These are phyloP conservation scores for Diadophis punctatus DNA, from an alignment of 2,113 vertebrate species.

Conservation along the genomic window DNA sequence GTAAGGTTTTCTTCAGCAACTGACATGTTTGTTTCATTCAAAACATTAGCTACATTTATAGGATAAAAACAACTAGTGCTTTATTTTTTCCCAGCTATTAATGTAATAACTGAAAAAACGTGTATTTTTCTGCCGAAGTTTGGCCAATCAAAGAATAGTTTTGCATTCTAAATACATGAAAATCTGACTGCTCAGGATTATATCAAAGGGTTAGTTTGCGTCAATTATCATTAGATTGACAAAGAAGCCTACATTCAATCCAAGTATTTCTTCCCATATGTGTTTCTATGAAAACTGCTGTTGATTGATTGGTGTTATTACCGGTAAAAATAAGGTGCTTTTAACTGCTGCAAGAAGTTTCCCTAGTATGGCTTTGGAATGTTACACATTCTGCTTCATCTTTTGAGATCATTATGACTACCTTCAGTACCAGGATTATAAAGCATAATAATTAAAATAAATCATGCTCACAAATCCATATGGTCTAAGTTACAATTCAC, in stretches of 20 bases:
- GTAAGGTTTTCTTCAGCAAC: conserved; percentile 61
- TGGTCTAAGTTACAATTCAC: conserved; percentile 51
- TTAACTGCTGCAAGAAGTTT: conserved; percentile 6
- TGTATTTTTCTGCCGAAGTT: conserved; percentile 57
- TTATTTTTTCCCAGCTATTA: conserved; percentile 52
- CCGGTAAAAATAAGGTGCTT: conserved; percentile 64
- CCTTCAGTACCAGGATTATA: conserved; percentile 46
- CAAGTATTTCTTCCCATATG: not conserved
- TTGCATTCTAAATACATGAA: conserved; percentile 25
- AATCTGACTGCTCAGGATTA: not conserved
- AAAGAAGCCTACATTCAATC: not conserved
- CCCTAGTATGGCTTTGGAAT: conserved; percentile 33
- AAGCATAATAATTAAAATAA: conserved; percentile 59
- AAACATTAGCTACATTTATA: conserved; percentile 68
- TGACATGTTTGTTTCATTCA: conserved; percentile 66
- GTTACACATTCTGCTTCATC: conserved; percentile 38
- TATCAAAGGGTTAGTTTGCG: not conserved
- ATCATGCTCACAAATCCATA: conserved; percentile 48
- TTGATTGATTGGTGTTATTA: not conserved
- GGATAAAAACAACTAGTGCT: conserved; percentile 60
- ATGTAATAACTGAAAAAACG: conserved; percentile 47
- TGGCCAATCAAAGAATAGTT: conserved; percentile 50
- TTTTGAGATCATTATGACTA: conserved; percentile 48
- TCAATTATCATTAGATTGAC: not conserved
- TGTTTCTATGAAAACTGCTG: not conserved